phyloP scores from a whole-genome alignment of 2,888 invertebrate genomes.

The Eupithecia insigniata region DNA sequence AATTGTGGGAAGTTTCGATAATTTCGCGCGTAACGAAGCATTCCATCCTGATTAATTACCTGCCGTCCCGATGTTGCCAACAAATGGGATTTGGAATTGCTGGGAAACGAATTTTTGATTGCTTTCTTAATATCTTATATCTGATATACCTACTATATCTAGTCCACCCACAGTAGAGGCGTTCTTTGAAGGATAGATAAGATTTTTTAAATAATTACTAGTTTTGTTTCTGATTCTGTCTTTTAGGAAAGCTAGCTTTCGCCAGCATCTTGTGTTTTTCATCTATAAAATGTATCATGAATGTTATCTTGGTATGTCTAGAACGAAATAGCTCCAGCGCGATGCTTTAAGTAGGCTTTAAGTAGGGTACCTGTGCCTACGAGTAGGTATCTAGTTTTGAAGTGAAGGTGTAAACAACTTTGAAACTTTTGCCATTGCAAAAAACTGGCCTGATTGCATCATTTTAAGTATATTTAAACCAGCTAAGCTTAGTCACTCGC shows the following conservation, averaged over 20 bases:
- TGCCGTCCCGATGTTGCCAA: constrained; percentile 45
- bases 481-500: no score
- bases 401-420: no score
- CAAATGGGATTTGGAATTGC: constrained; percentile 39
- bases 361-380: no score
- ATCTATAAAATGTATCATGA: background rate
- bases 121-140: constrained; percentile 1
- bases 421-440: no score
- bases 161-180: background rate
- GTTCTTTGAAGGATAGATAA: background rate
- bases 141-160: background rate
- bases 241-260: no score
- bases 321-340: no score
- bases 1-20: constrained; percentile 45
- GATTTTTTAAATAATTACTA: background rate
- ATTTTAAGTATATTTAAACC: background rate
- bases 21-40: constrained; percentile 51
- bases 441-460: background rate
- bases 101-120: constrained; percentile 38
- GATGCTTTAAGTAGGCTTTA: no score
- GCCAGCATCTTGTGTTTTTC: no score
- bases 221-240: background rate
- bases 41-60: constrained; percentile 52
- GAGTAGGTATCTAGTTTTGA: no score
- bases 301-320: no score